Evolutionary conservation across 1,140 invertebrate genomes (phyloP), one percentile per base, ranked within the genome.

Genomic region (Amyelois transitella): DNA sequence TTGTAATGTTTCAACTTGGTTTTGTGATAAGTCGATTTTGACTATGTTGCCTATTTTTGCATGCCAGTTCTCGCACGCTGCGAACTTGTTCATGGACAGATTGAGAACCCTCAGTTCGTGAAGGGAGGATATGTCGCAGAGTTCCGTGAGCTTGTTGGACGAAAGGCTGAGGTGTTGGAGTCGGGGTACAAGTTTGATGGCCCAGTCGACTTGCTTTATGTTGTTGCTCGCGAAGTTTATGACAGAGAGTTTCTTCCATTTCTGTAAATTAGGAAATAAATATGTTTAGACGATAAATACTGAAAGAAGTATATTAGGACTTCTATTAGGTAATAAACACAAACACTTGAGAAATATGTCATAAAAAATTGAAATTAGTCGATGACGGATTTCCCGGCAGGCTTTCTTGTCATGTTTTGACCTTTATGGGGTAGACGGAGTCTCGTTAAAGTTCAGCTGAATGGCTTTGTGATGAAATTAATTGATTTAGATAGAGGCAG

Each of bases 31-130:
- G 77, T 97, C 94, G n/a, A 99, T 91, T 55, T 91, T 92, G 10
- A 94, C 91, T n/a, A 98, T 91, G 86, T 98, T 97, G 1, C 96
- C 96, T 53, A 98, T 90, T 81, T 94, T 94, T 6, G 93, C 92
- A 73, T 98, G 94, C 80, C 97, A 91, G 72, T 94, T 91, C 2
- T 94, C 90, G 38, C 96, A 92, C 0, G 92, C 73, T 0, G 80
- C 75, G 62, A 93, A 93, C 14, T 91, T 89, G 89, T 97, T 98
- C 67, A 94, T 93, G 0, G 94, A 94, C 1, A 98, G 80, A 62
- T 94, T 92, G 0, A 99, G 86, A 50, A 93, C 87, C 7, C 92
- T 93, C 14, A 99, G 79, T 47, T 94, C 90, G 20, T 95, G 93
- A 18, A 98, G 88, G 60, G 92, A 90, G 0, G 94, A 94, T 5